Evolutionary conservation across 2,113 vertebrate genomes (phyloP).

Genomic region (Indicator indicator): DNA sequence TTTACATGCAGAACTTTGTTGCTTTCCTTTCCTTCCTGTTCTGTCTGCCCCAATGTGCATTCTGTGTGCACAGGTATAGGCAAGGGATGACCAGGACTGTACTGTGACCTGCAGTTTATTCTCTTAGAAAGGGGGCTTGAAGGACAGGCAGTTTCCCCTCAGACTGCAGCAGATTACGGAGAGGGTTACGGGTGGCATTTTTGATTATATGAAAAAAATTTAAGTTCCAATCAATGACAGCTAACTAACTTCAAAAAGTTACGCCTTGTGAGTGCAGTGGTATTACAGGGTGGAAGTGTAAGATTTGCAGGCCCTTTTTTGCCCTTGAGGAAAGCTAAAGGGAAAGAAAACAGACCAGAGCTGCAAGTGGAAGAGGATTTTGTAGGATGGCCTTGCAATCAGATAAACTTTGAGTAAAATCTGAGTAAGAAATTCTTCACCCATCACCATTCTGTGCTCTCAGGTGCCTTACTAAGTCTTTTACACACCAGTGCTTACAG

Average conservation of each 20-base stretch:
- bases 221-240: neutral
- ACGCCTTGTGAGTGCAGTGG: neutral
- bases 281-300: neutral
- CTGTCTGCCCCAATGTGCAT: neutral
- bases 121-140: neutral
- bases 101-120: neutral
- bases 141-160: neutral
- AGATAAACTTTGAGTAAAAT: neutral
- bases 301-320: neutral
- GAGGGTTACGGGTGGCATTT: neutral
- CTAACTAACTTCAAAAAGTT: neutral
- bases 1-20: neutral
- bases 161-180: neutral
- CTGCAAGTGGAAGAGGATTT: neutral
- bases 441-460: neutral
- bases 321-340: neutral
- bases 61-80: accelerated
- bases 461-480: neutral
- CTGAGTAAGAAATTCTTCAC: neutral
- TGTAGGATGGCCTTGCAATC: neutral
- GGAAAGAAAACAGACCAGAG: neutral
- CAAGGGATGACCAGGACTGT: neutral
- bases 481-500: neutral
- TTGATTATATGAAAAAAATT: neutral
- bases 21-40: neutral